Percentiles rank a stretch among this genome's conserved stretches.
Conservation (phyloP, 1,140 invertebrate genomes). For the Patella vulgata region DNA sequence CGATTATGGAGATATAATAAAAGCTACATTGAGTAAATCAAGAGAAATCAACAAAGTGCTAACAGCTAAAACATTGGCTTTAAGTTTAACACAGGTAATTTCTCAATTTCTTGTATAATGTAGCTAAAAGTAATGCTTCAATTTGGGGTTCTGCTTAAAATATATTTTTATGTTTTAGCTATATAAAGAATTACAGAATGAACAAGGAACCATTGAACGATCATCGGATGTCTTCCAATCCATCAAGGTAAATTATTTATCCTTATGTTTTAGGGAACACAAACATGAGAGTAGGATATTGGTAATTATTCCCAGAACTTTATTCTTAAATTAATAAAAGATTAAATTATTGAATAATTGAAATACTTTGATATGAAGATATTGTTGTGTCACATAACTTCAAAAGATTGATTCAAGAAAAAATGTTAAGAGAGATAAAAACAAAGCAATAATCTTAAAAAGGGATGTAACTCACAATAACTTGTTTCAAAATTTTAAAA, state of each 20-base stretch:
- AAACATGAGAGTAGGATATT: neutral
- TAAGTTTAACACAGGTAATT: constrained; percentile 79
- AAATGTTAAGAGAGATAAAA: too few relatives aligned
- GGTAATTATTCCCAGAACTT: neutral
- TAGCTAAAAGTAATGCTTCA: neutral
- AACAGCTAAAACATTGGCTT: constrained; percentile 93
- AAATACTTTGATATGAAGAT: too few relatives aligned
- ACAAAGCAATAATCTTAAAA: too few relatives aligned
- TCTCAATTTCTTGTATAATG: neutral
- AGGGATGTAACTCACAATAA: too few relatives aligned
- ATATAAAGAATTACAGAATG: constrained; percentile 78
- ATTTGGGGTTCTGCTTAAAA: neutral
- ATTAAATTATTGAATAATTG: too few relatives aligned
- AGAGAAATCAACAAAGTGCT: constrained; percentile 97
- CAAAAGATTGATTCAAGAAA: too few relatives aligned
- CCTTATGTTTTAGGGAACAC: neutral
- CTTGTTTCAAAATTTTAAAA: too few relatives aligned
- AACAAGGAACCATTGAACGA: constrained; percentile 73
- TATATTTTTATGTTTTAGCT: constrained; percentile 67
- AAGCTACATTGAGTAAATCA: constrained; percentile 94
- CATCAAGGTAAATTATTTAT: constrained; percentile 77
- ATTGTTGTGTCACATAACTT: too few relatives aligned
- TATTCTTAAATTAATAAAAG: too few relatives aligned
- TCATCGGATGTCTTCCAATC: constrained; percentile 84
- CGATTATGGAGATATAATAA: constrained; percentile 99